Evolutionary conservation across 1,140 invertebrate genomes (phyloP).

Genomic region (Coenobita brevimanus): DNA sequence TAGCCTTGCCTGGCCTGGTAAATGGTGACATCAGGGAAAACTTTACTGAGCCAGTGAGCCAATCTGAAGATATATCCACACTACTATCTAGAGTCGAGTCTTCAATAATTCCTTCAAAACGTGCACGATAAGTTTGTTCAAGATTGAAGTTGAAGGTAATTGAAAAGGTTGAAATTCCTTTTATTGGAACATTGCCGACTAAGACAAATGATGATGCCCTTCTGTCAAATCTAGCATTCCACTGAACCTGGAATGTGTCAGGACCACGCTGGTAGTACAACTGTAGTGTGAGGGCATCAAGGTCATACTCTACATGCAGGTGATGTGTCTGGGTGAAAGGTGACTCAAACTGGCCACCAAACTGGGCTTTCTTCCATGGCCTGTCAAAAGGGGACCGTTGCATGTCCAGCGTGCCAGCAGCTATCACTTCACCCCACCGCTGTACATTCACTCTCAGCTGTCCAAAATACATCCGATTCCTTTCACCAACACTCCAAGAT

Average conservation of each 20-base stretch:
- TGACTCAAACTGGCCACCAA: conserved; percentile 26
- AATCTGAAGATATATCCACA: conserved; percentile 23
- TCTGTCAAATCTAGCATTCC: conserved; percentile 8
- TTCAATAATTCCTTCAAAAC: conserved; percentile 20
- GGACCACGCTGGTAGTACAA: conserved; percentile 38
- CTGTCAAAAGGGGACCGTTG: neutral
- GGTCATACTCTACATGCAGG: conserved; percentile 23
- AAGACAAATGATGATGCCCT: neutral
- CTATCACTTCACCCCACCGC: neutral
- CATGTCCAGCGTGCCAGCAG: neutral
- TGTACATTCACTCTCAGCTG: conserved; percentile 16
- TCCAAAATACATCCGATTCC: neutral
- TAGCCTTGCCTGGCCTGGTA: neutral
- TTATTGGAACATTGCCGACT: conserved; percentile 29
- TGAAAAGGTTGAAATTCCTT: conserved; percentile 37
- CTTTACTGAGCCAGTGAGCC: conserved; percentile 15
- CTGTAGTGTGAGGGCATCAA: neutral
- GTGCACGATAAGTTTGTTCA: neutral
- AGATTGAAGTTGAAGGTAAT: conserved; percentile 26
- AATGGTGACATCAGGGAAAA: conserved; percentile 23
- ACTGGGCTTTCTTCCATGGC: conserved; percentile 6
- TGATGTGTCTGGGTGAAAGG: conserved; percentile 46
- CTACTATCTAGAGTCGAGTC: conserved; percentile 15
- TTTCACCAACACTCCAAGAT: conserved; percentile 24
- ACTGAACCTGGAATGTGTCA: conserved; percentile 37